Percentiles rank a stretch among this genome's conserved stretches.
Evolutionary conservation across 2,797 vertebrate species (phyloP).

Genomic region (Labroides dimidiatus): DNA sequence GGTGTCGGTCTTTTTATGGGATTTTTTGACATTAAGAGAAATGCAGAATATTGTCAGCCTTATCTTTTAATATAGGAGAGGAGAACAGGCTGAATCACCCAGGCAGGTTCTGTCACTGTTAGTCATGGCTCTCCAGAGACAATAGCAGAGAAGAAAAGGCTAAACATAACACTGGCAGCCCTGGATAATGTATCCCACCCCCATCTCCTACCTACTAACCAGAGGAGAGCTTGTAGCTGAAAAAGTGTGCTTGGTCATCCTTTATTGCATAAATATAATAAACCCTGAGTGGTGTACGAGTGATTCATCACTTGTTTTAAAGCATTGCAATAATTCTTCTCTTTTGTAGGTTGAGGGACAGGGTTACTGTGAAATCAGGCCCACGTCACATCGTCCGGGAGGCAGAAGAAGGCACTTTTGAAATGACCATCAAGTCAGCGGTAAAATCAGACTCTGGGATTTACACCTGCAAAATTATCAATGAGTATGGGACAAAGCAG

Average conservation of each 20-base stretch:
- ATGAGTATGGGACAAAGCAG: conserved; percentile 96
- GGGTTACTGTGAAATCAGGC: conserved; percentile 92
- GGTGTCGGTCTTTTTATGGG: conserved; percentile 9
- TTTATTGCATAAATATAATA: conserved; percentile 12
- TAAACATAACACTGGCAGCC: conserved; percentile 28
- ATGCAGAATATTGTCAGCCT: conserved; percentile 9
- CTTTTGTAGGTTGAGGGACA: conserved; percentile 91
- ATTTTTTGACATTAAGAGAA: background rate
- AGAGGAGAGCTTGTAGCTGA: conserved; percentile 12
- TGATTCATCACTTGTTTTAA: conserved; percentile 28
- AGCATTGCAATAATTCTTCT: conserved; percentile 12
- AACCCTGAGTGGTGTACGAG: background rate
- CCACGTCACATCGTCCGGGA: conserved; percentile 87
- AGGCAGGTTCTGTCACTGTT: conserved; percentile 41
- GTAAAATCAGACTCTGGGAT: conserved; percentile 89
- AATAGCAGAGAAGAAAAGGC: conserved; percentile 42
- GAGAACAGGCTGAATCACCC: conserved; percentile 40
- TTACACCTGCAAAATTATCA: conserved; percentile 97
- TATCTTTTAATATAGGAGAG: conserved; percentile 22
- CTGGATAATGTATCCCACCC: conserved; percentile 32
- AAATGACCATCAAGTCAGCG: conserved; percentile 89
- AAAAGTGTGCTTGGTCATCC: conserved; percentile 16
- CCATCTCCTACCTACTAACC: conserved; percentile 16
- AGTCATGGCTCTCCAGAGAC: conserved; percentile 52
- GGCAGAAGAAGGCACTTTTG: conserved; percentile 85